phyloP scores from a whole-genome alignment of 2,113 vertebrate species.

The Egretta garzetta region DNA sequence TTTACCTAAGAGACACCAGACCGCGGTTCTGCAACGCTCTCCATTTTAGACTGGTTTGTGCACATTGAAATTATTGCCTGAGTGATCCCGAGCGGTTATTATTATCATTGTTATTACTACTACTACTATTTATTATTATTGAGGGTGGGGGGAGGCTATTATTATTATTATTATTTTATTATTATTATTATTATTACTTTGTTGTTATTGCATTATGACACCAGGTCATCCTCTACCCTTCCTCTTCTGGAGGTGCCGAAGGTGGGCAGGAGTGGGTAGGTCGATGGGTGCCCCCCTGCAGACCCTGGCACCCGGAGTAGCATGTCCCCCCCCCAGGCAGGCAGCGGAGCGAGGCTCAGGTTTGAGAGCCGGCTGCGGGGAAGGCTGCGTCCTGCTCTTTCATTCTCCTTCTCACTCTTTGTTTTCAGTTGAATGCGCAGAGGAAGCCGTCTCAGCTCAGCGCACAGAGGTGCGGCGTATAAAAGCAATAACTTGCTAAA shows the following conservation, averaged over 20 bases:
- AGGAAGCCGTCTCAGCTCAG: constrained; percentile 67
- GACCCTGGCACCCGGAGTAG: background rate
- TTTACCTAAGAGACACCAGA: constrained; percentile 8
- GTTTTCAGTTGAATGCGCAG: constrained; percentile 66
- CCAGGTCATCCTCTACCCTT: background rate
- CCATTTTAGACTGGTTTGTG: constrained; percentile 19
- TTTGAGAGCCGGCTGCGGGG: background rate
- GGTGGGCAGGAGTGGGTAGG: background rate
- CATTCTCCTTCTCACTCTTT: constrained; percentile 64
- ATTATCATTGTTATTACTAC: background rate
- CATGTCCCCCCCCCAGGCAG: background rate
- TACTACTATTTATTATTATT: background rate
- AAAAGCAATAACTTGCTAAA: constrained; percentile 46
- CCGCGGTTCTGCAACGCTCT: background rate
- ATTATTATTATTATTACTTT: background rate
- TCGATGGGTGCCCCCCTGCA: background rate
- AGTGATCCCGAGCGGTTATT: background rate
- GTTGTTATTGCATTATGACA: background rate
- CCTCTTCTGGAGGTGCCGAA: background rate
- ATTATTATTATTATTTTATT: background rate
- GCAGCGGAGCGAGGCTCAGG: background rate
- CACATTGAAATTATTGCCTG: background rate
- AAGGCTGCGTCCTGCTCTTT: background rate
- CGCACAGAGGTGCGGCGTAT: constrained; percentile 38
- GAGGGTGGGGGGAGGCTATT: no score